phyloP scores from a whole-genome alignment of 2,113 vertebrate species.

The Mesitornis unicolor region DNA sequence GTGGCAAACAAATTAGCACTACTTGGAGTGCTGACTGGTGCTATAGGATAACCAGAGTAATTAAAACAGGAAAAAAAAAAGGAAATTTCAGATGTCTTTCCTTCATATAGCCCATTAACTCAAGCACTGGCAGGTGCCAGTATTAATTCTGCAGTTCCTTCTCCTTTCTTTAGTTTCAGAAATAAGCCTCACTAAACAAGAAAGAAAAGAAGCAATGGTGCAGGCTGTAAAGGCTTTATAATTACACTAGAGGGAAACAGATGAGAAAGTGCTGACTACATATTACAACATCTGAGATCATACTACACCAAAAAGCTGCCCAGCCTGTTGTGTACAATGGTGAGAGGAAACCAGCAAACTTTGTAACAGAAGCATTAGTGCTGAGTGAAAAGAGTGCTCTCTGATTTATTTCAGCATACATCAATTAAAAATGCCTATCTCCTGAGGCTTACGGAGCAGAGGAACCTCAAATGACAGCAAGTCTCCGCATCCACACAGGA shows the following conservation, averaged over 20 bases:
- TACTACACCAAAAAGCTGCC: not conserved
- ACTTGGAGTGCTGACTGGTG: not conserved
- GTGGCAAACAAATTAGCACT: not conserved
- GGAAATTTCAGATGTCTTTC: not conserved
- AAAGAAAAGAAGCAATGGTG: slow-evolving; percentile 24
- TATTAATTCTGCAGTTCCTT: slow-evolving; percentile 30
- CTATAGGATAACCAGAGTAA: not conserved
- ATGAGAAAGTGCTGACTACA: slow-evolving; percentile 40
- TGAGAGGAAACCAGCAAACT: not conserved
- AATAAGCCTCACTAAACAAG: slow-evolving; percentile 40
- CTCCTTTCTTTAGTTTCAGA: slow-evolving; percentile 37
- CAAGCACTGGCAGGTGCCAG: slow-evolving; percentile 34
- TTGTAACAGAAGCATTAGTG: not conserved
- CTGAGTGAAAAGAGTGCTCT: not conserved
- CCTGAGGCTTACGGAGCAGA: not conserved
- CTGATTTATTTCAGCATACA: not conserved
- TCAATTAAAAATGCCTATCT: not conserved
- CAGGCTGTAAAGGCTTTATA: slow-evolving; percentile 35
- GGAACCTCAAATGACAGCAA: slow-evolving; percentile 47
- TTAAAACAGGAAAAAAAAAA: not conserved
- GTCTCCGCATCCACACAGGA: slow-evolving; percentile 36
- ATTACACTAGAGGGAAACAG: slow-evolving; percentile 21
- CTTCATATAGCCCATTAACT: slow-evolving; percentile 11
- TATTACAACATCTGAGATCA: slow-evolving; percentile 12
- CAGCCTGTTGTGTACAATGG: not conserved